These are phyloP conservation scores for Diplazon laetatorius DNA, from an alignment of 2,888 invertebrate genomes.

Conservation along the genomic window DNA sequence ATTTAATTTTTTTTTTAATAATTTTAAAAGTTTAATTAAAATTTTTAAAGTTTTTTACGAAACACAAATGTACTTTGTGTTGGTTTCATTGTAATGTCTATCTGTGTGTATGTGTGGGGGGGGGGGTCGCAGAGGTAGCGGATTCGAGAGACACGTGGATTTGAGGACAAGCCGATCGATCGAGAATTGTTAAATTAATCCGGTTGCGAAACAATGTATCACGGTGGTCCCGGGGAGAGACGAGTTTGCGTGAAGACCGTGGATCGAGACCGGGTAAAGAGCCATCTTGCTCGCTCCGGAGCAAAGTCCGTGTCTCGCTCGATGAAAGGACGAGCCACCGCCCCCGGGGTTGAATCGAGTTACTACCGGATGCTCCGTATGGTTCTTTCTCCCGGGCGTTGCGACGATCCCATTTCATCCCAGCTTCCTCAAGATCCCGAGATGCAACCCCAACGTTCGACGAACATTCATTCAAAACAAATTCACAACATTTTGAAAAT, in stretches of 20 bases:
- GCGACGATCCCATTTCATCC: not conserved
- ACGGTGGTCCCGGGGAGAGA: constrained; percentile 52
- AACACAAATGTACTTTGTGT: too few species aligned
- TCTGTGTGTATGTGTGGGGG: too few species aligned
- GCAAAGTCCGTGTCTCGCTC: constrained; percentile 17
- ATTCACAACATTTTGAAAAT: too few species aligned
- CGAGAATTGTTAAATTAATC: constrained; percentile 75
- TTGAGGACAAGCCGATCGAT: constrained; percentile 68
- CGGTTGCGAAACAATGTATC: constrained; percentile 66
- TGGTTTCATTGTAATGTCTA: too few species aligned
- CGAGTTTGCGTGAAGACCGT: constrained; percentile 56
- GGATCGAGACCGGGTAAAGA: constrained; percentile 23
- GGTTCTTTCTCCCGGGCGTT: not conserved
- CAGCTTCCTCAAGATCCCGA: not conserved
- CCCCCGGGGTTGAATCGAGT: constrained; percentile 1
- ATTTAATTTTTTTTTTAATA: too few species aligned
- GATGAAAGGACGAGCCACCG: constrained; percentile 35
- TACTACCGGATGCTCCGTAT: constrained; percentile 10
- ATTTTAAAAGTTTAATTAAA: too few species aligned
- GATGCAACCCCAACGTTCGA: too few species aligned
- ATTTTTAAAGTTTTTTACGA: too few species aligned
- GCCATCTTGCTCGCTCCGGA: not conserved
- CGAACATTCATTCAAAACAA: too few species aligned
- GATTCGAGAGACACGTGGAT: constrained; percentile 68
- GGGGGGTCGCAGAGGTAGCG: too few species aligned